phyloP scores from a whole-genome alignment of 2,888 invertebrate genomes.

The Epistrophe eligans region DNA sequence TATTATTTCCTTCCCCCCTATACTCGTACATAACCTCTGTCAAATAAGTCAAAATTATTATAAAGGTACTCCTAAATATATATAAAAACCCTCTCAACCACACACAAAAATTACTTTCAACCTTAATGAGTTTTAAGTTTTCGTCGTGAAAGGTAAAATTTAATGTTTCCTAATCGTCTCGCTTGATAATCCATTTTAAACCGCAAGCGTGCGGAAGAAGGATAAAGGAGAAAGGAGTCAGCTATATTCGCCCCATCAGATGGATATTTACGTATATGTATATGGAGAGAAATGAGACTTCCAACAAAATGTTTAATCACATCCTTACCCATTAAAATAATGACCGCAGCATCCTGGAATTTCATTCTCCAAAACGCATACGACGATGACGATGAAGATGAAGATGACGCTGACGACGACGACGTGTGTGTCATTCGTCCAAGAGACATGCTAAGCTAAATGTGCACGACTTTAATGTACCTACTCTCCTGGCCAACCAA shows the following conservation, averaged over 20 bases:
- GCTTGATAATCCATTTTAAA: constrained; percentile 11
- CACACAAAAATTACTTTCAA: constrained; percentile 41
- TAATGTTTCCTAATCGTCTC: constrained; percentile 58
- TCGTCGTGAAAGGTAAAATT: constrained; percentile 27
- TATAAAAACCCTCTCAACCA: constrained; percentile 20
- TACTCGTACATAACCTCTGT: background rate
- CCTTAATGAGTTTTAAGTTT: constrained; percentile 48
- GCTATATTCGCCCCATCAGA: background rate
- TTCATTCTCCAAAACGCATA: constrained; percentile 62
- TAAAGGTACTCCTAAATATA: too few species aligned
- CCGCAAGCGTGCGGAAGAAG: background rate
- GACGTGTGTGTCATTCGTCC: constrained; percentile 75
- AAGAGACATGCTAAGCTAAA: constrained; percentile 67
- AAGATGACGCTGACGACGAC: constrained; percentile 54
- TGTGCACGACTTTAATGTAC: constrained; percentile 71
- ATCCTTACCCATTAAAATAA: constrained; percentile 75
- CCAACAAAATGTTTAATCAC: constrained; percentile 73
- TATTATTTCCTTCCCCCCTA: background rate
- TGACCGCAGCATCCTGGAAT: constrained; percentile 72
- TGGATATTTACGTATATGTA: background rate
- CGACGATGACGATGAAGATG: constrained; percentile 20
- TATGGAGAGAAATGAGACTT: constrained; percentile 20
- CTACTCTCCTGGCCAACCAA: constrained; percentile 18
- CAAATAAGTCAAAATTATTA: constrained; percentile 32
- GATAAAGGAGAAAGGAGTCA: background rate